A percentile compares a stretch with the other conserved stretches of the same genome.
phyloP scores from a whole-genome alignment of 2,888 invertebrate species.

The Capitulum mitella region DNA sequence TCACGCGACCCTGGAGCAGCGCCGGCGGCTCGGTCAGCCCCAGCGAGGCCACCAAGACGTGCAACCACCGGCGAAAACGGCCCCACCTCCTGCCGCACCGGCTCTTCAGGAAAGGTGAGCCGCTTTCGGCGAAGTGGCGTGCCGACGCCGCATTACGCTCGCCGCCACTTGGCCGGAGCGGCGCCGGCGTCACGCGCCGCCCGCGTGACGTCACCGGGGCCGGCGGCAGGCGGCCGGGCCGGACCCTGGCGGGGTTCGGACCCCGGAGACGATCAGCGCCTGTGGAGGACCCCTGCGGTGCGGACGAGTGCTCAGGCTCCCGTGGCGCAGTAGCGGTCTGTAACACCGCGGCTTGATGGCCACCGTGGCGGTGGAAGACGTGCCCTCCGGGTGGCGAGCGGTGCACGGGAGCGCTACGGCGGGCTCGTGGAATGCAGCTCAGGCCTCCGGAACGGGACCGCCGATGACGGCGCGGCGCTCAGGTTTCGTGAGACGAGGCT shows the following conservation, averaged over 20 bases:
- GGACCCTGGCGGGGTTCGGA: neutral
- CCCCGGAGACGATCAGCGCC: too few relatives aligned
- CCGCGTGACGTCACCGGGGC: neutral
- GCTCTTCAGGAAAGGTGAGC: constrained; percentile 17
- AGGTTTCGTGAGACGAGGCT: too few relatives aligned
- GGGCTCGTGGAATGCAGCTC: too few relatives aligned
- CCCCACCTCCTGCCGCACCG: constrained; percentile 42
- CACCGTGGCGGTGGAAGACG: neutral
- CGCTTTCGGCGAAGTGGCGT: neutral
- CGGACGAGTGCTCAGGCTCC: too few relatives aligned
- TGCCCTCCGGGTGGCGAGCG: too few relatives aligned
- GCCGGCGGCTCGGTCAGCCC: constrained; percentile 46
- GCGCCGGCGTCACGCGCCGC: neutral
- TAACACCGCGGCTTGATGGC: neutral
- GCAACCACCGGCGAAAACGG: constrained; percentile 82
- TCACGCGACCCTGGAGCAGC: constrained; percentile 23
- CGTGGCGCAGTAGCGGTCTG: too few relatives aligned
- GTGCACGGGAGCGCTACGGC: too few relatives aligned
- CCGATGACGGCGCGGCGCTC: too few relatives aligned
- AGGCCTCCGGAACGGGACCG: too few relatives aligned
- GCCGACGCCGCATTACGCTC: neutral
- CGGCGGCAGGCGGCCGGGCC: neutral
- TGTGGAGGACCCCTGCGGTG: too few relatives aligned
- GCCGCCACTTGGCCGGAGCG: neutral
- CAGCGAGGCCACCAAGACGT: constrained; percentile 69